These are phyloP conservation scores for Elaphurus davidianus DNA, from an alignment of 2,113 vertebrate species.

Conservation along the genomic window DNA sequence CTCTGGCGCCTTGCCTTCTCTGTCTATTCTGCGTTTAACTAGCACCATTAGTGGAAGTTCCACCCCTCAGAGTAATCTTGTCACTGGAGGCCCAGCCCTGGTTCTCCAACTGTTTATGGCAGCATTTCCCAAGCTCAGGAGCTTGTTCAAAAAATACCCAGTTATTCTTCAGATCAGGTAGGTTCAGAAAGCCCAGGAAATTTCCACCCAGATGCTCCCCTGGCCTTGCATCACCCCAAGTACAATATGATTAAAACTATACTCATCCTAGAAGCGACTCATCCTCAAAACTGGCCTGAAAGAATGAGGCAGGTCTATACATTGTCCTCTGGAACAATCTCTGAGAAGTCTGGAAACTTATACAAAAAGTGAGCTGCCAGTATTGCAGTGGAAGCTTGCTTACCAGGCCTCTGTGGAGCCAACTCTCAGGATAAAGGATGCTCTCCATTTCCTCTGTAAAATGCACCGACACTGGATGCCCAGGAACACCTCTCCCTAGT, in stretches of 20 bases:
- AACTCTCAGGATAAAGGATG: neutral
- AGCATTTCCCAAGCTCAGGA: neutral
- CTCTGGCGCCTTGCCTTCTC: slow-evolving; percentile 26
- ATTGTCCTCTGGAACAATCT: neutral
- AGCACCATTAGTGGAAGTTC: neutral
- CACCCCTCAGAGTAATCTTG: neutral
- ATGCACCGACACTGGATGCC: neutral
- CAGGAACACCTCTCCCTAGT: neutral
- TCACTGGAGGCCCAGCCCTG: neutral
- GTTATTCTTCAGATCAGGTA: slow-evolving; percentile 2
- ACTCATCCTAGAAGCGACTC: neutral
- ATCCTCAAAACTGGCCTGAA: slow-evolving; percentile 31
- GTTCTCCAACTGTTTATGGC: neutral
- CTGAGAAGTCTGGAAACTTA: slow-evolving; percentile 7
- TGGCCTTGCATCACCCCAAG: neutral
- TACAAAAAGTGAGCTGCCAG: neutral
- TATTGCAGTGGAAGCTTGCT: neutral
- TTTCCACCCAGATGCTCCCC: neutral
- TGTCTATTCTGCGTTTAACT: neutral
- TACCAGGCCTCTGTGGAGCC: neutral
- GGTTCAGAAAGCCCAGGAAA: slow-evolving; percentile 16
- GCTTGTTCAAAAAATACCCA: neutral
- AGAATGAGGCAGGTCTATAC: neutral
- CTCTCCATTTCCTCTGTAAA: neutral
- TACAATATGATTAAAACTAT: slow-evolving; percentile 39